phyloP scores from a whole-genome alignment of 1,140 invertebrate species.

The Drosophila murphyi region DNA sequence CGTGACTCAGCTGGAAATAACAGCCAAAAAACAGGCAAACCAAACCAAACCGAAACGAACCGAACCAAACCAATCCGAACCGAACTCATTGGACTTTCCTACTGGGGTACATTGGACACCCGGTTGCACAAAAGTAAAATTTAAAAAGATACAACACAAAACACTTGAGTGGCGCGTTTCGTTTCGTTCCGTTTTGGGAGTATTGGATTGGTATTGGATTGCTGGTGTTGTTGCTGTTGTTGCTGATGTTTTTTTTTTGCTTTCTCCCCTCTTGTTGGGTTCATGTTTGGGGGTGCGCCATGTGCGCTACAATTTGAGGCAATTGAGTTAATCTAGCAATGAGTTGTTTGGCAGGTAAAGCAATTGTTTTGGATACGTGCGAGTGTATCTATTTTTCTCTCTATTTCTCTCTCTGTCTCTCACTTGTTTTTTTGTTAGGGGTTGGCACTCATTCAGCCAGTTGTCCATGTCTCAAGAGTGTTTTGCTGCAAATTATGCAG shows the following conservation, averaged over 20 bases:
- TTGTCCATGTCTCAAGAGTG: slow-evolving; percentile 40
- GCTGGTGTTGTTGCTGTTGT: background rate
- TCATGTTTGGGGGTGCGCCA: slow-evolving; percentile 39
- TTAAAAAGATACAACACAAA: slow-evolving; percentile 76
- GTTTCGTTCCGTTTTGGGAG: slow-evolving; percentile 33
- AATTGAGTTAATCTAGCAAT: slow-evolving; percentile 80
- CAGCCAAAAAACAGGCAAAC: slow-evolving; percentile 43
- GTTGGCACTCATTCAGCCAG: slow-evolving; percentile 37
- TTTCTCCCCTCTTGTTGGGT: slow-evolving; percentile 13
- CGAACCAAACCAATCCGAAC: slow-evolving; percentile 11
- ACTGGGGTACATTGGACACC: slow-evolving; percentile 46
- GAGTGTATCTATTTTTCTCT: slow-evolving; percentile 51
- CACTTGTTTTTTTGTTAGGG: slow-evolving; percentile 7
- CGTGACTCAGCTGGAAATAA: slow-evolving; percentile 53
- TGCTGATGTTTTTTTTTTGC: background rate
- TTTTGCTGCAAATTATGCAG: slow-evolving; percentile 53
- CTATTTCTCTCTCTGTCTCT: too few relatives aligned
- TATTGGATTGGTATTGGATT: slow-evolving; percentile 18
- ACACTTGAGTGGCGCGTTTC: slow-evolving; percentile 58
- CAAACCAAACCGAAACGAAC: background rate
- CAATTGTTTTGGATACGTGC: slow-evolving; percentile 64
- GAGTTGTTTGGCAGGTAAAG: slow-evolving; percentile 72
- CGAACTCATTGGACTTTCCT: slow-evolving; percentile 40
- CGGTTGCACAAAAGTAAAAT: slow-evolving; percentile 72
- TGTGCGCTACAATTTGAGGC: slow-evolving; percentile 70